A percentile compares a stretch with the other conserved stretches of the same genome.
Conservation (phyloP, 2,113 vertebrate species). For the Tragelaphus strepsiceros region DNA sequence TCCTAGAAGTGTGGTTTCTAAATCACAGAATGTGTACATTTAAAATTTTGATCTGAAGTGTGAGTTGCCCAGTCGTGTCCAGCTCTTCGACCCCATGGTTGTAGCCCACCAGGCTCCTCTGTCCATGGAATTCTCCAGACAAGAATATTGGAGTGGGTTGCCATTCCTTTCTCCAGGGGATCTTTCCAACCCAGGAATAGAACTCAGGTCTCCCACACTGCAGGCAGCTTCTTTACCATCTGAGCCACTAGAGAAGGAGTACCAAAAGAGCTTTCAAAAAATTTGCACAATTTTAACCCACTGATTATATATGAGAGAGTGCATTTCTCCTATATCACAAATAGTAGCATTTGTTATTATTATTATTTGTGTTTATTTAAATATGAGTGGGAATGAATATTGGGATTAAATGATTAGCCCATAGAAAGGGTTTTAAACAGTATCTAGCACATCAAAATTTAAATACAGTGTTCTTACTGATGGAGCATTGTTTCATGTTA, state of each 20-base stretch:
- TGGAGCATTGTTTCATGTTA: neutral
- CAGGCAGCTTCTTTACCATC: neutral
- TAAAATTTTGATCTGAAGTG: neutral
- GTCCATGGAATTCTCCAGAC: neutral
- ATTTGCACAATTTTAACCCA: neutral
- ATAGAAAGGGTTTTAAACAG: neutral
- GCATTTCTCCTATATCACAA: neutral
- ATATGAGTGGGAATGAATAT: neutral
- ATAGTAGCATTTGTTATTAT: neutral
- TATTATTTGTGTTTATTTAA: neutral
- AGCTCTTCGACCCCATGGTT: neutral
- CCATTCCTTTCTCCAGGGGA: neutral
- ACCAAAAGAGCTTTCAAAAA: neutral
- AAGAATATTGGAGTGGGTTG: neutral
- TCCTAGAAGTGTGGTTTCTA: neutral
- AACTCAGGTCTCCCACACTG: neutral
- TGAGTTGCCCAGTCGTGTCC: neutral
- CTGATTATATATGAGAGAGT: neutral
- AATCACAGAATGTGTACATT: neutral
- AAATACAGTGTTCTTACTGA: neutral
- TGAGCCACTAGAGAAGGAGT: neutral
- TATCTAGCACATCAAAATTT: neutral
- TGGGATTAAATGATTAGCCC: neutral
- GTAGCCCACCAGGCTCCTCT: neutral
- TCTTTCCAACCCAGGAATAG: neutral